Percentiles rank a stretch among this genome's conserved stretches.
Evolutionary conservation across 2,113 vertebrate genomes (phyloP).

Genomic region (Phalacrocorax brasilianus): DNA sequence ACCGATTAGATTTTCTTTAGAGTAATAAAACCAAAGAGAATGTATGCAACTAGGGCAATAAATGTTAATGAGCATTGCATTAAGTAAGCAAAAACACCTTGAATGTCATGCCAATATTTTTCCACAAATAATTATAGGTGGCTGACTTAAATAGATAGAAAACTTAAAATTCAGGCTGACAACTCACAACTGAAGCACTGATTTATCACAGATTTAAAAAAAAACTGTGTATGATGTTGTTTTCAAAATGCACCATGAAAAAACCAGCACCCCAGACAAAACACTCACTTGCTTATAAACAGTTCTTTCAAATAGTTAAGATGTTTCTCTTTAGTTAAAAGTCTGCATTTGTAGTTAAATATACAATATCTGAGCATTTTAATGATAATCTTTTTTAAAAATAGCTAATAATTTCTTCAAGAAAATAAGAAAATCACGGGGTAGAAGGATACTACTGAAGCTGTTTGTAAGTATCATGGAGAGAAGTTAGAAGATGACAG

Average conservation of each 20-base stretch:
- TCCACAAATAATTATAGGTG: neutral
- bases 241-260: neutral
- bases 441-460: neutral
- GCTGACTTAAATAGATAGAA: neutral
- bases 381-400: neutral
- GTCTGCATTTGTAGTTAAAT: neutral
- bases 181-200: neutral
- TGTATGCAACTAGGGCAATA: neutral
- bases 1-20: neutral
- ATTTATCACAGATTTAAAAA: neutral
- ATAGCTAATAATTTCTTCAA: neutral
- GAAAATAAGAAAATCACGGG: neutral
- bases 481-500: neutral
- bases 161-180: neutral
- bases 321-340: neutral
- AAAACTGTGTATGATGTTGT: neutral
- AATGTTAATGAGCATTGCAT: neutral
- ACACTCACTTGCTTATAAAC: neutral
- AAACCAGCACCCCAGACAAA: neutral
- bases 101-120: neutral
- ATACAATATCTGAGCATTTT: neutral
- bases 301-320: neutral
- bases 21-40: constrained; percentile 5
- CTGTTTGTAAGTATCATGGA: neutral
- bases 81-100: constrained; percentile 4